Evolutionary conservation across 2,888 invertebrate species (phyloP).

Genomic region (Rambutsinella grinnellia): DNA sequence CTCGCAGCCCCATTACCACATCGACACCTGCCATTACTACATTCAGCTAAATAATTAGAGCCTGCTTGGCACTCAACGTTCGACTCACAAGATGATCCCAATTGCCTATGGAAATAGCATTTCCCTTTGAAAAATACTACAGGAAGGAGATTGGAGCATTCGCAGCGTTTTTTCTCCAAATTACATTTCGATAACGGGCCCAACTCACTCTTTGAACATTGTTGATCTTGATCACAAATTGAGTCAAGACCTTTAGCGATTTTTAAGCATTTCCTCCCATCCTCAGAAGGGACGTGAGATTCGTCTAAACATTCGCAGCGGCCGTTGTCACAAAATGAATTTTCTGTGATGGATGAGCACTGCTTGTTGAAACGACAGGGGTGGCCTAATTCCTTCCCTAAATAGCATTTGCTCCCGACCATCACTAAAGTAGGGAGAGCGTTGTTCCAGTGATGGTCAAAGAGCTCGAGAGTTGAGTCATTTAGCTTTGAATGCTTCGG

Average conservation of each 20-base stretch:
- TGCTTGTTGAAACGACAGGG: constrained; percentile 61
- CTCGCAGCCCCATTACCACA: constrained; percentile 45
- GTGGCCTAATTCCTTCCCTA: constrained; percentile 57
- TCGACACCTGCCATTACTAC: constrained; percentile 56
- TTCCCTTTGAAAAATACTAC: constrained; percentile 51
- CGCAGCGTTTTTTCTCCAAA: constrained; percentile 47
- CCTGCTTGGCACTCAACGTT: constrained; percentile 59
- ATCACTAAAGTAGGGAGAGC: constrained; percentile 33
- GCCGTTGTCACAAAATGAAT: constrained; percentile 58
- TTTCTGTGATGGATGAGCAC: constrained; percentile 55
- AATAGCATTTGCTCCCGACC: constrained; percentile 57
- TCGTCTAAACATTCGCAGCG: constrained; percentile 58
- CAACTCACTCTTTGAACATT: constrained; percentile 50
- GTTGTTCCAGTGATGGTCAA: not conserved
- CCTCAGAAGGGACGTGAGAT: constrained; percentile 53
- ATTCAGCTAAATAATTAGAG: constrained; percentile 50
- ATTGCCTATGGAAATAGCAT: constrained; percentile 58
- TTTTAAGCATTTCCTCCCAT: constrained; percentile 61
- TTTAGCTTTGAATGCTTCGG: not conserved
- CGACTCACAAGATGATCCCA: constrained; percentile 53
- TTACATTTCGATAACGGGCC: constrained; percentile 57
- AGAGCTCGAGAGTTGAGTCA: constrained; percentile 20
- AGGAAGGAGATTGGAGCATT: constrained; percentile 56
- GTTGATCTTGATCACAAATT: constrained; percentile 60
- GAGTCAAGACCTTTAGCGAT: constrained; percentile 57